Evolutionary conservation across 2,888 invertebrate species (phyloP).

Genomic region (Dysmachus trigonus): DNA sequence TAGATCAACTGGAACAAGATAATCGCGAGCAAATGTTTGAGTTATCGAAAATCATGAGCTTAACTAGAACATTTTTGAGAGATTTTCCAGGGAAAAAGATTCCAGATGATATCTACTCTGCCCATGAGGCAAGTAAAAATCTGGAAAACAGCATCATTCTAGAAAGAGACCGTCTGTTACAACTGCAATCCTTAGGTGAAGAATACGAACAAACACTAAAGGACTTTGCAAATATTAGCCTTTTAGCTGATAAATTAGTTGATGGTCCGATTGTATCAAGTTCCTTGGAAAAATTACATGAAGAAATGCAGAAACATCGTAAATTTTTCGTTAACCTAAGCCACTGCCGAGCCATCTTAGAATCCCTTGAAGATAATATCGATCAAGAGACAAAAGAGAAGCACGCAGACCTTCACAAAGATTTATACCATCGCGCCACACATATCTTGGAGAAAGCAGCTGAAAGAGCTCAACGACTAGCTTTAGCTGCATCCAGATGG

Average conservation of each 20-base stretch:
- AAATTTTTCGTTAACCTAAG: conserved; percentile 90
- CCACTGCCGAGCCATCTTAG: conserved; percentile 85
- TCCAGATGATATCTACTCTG: conserved; percentile 72
- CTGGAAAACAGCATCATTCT: conserved; percentile 75
- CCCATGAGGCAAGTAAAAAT: conserved; percentile 74
- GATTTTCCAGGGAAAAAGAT: conserved; percentile 75
- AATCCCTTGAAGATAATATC: conserved; percentile 84
- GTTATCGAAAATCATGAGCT: conserved; percentile 70
- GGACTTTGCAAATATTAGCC: conserved; percentile 86
- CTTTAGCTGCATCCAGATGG: conserved; percentile 86
- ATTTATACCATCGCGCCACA: conserved; percentile 79
- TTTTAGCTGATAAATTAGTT: conserved; percentile 82
- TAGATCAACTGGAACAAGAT: conserved; percentile 75
- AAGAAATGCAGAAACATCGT: conserved; percentile 88
- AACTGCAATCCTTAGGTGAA: conserved; percentile 78
- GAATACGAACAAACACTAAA: conserved; percentile 89
- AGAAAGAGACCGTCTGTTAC: conserved; percentile 80
- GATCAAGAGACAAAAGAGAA: conserved; percentile 80
- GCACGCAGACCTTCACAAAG: conserved; percentile 78
- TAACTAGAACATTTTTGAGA: conserved; percentile 72
- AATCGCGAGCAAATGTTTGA: conserved; percentile 73
- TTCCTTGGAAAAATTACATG: conserved; percentile 81
- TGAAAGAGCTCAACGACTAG: conserved; percentile 82
- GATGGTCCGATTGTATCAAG: conserved; percentile 80
- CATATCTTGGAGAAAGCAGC: conserved; percentile 83